phyloP scores from a whole-genome alignment of 2,888 invertebrate genomes.

The Teleiodes luculella region DNA sequence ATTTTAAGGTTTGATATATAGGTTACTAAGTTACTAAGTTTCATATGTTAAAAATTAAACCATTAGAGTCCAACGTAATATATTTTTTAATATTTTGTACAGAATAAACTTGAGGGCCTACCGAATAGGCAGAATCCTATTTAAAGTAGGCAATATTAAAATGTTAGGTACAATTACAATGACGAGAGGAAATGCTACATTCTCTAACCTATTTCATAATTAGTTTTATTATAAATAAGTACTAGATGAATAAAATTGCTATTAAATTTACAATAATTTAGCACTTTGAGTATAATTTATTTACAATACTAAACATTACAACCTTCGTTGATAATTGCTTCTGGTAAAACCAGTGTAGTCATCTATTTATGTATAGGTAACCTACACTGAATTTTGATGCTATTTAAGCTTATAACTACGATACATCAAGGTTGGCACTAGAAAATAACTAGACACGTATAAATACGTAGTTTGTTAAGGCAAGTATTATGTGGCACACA shows the following conservation, averaged over 20 bases:
- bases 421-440: too few species aligned
- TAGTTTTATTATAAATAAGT: slow-evolving; percentile 37
- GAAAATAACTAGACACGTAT: too few species aligned
- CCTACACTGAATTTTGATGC: too few species aligned
- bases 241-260: slow-evolving; percentile 28
- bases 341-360: too few species aligned
- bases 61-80: slow-evolving; percentile 54
- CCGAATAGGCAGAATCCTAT: neutral
- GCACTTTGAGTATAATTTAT: neutral
- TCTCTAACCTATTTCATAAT: slow-evolving; percentile 26
- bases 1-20: too few species aligned
- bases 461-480: too few species aligned
- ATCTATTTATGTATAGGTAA: too few species aligned
- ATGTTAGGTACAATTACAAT: slow-evolving; percentile 28
- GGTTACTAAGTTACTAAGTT: too few species aligned
- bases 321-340: neutral
- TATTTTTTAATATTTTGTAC: slow-evolving; percentile 70
- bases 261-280: slow-evolving; percentile 30
- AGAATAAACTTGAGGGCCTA: slow-evolving; percentile 39
- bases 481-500: too few species aligned
- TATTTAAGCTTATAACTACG: too few species aligned
- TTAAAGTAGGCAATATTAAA: slow-evolving; percentile 10
- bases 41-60: neutral
- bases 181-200: slow-evolving; percentile 47
- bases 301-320: neutral